Evolutionary conservation across 2,888 invertebrate genomes (phyloP).

Genomic region (Lagria hirta): DNA sequence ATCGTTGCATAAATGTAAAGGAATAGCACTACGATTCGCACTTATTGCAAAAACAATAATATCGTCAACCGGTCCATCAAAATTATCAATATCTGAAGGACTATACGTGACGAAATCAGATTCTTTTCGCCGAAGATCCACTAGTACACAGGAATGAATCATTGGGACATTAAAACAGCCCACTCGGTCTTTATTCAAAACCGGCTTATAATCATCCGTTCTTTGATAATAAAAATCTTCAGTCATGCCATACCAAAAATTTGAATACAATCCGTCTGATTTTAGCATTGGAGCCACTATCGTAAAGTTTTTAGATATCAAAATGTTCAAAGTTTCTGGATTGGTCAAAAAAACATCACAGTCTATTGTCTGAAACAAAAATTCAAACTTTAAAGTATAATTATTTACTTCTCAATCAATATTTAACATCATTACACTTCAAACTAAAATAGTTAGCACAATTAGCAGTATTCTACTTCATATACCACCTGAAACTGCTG

Average conservation of each 20-base stretch:
- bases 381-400: conserved; percentile 7
- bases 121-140: conserved; percentile 64
- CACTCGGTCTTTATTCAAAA: conserved; percentile 64
- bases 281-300: conserved; percentile 83
- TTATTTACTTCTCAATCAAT: no score
- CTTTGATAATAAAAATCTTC: conserved; percentile 79
- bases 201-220: conserved; percentile 81
- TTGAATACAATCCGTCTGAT: conserved; percentile 87
- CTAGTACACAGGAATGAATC: conserved; percentile 85
- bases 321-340: conserved; percentile 60
- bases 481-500: no score
- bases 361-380: conserved; percentile 72
- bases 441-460: no score
- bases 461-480: no score
- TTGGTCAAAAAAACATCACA: conserved; percentile 81
- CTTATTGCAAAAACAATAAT: conserved; percentile 89
- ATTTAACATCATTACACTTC: no score
- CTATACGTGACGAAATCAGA: conserved; percentile 75
- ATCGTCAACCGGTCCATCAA: conserved; percentile 77
- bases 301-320: conserved; percentile 64
- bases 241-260: conserved; percentile 96
- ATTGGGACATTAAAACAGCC: conserved; percentile 87
- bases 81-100: conserved; percentile 61
- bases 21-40: conserved; percentile 67
- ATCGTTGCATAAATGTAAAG: conserved; percentile 79